These are phyloP conservation scores for Halichondria panicea DNA, from an alignment of 37 sponge, comb jelly and placozoan species.

Conservation along the genomic window DNA sequence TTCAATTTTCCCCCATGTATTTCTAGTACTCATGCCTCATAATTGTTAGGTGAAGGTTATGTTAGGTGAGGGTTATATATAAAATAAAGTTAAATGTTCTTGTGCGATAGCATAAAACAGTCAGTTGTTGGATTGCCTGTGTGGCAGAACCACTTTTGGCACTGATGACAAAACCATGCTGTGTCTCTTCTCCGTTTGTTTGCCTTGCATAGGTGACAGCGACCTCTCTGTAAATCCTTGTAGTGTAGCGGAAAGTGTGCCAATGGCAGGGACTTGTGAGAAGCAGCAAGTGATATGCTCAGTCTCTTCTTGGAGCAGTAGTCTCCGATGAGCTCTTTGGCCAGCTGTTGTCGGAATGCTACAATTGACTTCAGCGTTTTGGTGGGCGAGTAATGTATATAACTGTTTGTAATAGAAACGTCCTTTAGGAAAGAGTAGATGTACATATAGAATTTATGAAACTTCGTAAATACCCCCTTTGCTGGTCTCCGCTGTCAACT, in stretches of 20 bases:
- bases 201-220: conserved; percentile 17
- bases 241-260: conserved; percentile 5
- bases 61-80: too few species aligned
- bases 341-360: conserved; percentile 14
- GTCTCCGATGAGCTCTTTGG: conserved; percentile 11
- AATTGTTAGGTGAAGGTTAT: too few species aligned
- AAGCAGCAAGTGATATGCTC: too few species aligned
- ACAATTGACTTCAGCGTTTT: background rate
- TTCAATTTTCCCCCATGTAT: too few species aligned
- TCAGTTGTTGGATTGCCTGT: conserved; percentile 1
- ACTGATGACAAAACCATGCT: conserved; percentile 17
- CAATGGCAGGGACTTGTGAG: background rate
- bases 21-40: too few species aligned
- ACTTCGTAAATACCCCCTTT: background rate
- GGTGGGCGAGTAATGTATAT: background rate
- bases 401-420: background rate
- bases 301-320: conserved; percentile 5
- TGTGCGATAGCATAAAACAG: conserved; percentile 7
- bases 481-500: too few species aligned
- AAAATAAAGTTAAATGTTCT: too few species aligned
- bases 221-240: background rate
- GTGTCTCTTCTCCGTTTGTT: background rate
- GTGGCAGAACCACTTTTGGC: conserved; percentile 30
- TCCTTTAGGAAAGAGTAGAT: background rate
- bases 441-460: background rate